Conservation (phyloP, 1,140 invertebrate genomes). For the Pseudomyrmex pallidus region DNA sequence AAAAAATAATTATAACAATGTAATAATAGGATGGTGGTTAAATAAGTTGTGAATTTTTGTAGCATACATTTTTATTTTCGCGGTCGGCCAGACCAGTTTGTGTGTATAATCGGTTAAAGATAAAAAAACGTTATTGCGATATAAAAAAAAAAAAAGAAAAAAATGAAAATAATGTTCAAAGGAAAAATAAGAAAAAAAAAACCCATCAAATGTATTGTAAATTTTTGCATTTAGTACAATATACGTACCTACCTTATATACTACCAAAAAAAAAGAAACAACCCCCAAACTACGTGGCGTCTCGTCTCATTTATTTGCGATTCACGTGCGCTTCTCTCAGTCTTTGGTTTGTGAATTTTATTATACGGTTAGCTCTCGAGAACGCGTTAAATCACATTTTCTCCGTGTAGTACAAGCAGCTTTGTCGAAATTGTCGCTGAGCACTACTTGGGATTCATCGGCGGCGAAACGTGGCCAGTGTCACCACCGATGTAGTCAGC, state of each 20-base stretch:
- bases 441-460: no score
- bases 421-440: no score
- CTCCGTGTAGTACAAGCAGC: no score
- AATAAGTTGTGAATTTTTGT: conserved; percentile 80
- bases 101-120: conserved; percentile 75
- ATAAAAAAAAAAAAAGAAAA: conserved; percentile 65
- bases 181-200: conserved; percentile 71
- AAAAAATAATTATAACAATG: conserved; percentile 76
- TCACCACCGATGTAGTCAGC: no score
- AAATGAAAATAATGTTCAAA: conserved; percentile 73
- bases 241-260: conserved; percentile 80
- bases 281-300: conserved; percentile 50
- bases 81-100: conserved; percentile 68
- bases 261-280: conserved; percentile 61
- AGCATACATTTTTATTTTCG: conserved; percentile 78
- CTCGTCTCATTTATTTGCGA: conserved; percentile 58
- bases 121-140: conserved; percentile 75
- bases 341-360: no score
- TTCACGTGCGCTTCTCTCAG: conserved; percentile 10
- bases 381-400: no score
- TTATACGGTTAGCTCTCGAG: no score
- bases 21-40: conserved; percentile 74
- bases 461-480: no score
- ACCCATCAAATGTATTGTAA: conserved; percentile 81
- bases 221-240: conserved; percentile 84